Evolutionary conservation across 2,888 invertebrate species (phyloP), one percentile per base, ranked within the genome.

Genomic region (Melangyna quadrimaculata): DNA sequence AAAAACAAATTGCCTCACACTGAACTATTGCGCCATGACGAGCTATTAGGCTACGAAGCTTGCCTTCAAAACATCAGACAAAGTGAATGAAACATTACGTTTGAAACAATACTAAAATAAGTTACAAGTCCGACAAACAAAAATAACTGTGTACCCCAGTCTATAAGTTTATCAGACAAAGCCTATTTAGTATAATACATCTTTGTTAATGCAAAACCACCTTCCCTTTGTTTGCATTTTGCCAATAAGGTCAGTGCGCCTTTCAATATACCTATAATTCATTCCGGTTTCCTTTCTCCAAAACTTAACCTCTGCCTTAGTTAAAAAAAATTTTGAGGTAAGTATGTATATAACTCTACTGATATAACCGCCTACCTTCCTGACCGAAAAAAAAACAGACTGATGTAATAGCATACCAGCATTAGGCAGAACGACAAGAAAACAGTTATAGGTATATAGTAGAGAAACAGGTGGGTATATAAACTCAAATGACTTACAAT

Each of bases 341-440:
- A n/a, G n/a, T n/a, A n/a, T n/a, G n/a, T 40, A 48, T 57, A 40
- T 78, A 69, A 63, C 73, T 69, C 17, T 7, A 32, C 78, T 69
- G 78, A 82, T 73, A 78, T 82, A 78, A 83, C 73, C 67, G 69
- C 51, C 77, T 77, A 67, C 71, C 65, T 71, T 82, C 27, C 19
- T 72, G 65, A 61, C 59, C 67, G 55, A 82, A 63, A 32, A 43
- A 57, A 29, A 22, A 43, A 22, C 14, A 35, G 5, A 14, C 73
- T 78, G 78, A 82, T 69, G 82, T 82, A 78, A 82, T 69, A 32
- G 32, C 72, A 63, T 72, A 78, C 29, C 9, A 73, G 24, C 14
- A 53, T n/a, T n/a, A n/a, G n/a, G 10, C 63, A 63, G 63, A 78
- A 65, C 43, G 65, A 48, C 70, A 63, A 72, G 14, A 4, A n/a